Evolutionary conservation across 2,888 invertebrate species (phyloP), one percentile per base, ranked within the genome.

Genomic region (Tachina lurida): DNA sequence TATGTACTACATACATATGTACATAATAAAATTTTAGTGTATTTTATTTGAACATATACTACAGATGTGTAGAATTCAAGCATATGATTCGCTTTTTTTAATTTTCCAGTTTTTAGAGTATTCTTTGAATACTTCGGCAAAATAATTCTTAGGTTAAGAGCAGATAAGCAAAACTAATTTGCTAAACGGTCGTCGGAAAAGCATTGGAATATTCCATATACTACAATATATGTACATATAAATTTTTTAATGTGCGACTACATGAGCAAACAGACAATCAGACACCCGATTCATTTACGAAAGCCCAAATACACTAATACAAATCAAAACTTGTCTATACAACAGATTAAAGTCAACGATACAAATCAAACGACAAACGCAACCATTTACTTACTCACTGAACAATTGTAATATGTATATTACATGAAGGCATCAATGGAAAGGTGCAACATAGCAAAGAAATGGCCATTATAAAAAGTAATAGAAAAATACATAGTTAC

Each of bases 221-320:
- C 10, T 60, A 31, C 10, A 31, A 31, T 7, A n/a, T 49, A 39
- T 12, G 12, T 17, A 31, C 31, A 31, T 31, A 31, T 31, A 31
- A 31, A 31, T 31, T 31, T 31, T 31, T 31, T 31, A 31, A 19
- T 56, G 15, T 43, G 15, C 76, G 45, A 45, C n/a, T n/a, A 43
- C 63, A 56, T 49, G 17, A 77, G 39, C 41, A 67, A 60, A 47
- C 17, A 43, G 52, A 58, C 49, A 41, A 22, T 43, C 41, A 47
- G 76, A 68, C 39, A 62, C 62, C 45, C 70, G 76, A 75, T 60
- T 84, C n/a, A 12, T 63, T 45, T 56, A 84, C 65, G 74, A 81
- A 75, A 74, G 43, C 54, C 68, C 49, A 17, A 71, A 68, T 41
- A 63, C 67, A 77, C 81, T 19, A 77, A 82, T 75, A 78, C 85